These are phyloP conservation scores for Micrasema minimum DNA, from an alignment of 1,140 invertebrate species.

Conservation along the genomic window DNA sequence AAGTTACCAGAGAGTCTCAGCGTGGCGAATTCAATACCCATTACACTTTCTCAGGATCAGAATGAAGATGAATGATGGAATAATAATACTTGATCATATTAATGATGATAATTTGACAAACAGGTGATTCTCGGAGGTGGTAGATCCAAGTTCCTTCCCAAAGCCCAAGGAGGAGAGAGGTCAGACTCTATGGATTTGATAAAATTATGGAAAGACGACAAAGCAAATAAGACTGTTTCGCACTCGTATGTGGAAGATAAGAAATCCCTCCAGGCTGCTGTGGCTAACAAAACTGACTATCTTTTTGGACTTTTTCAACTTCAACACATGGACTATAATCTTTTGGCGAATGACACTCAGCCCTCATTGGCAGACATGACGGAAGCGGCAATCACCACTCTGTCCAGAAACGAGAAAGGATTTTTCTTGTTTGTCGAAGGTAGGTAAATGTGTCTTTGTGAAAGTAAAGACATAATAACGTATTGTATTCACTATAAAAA, in stretches of 20 bases:
- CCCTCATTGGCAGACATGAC: conserved; percentile 85
- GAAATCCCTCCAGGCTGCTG: conserved; percentile 57
- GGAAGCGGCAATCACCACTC: conserved; percentile 77
- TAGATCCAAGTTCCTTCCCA: conserved; percentile 58
- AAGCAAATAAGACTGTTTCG: conserved; percentile 56
- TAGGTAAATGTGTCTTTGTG: no score
- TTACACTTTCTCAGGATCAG: no score
- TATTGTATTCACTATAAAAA: no score
- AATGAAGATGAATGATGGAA: no score
- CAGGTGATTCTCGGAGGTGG: conserved; percentile 68
- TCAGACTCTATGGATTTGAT: conserved; percentile 59
- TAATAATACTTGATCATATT: no score
- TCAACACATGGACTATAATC: conserved; percentile 68
- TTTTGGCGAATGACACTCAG: conserved; percentile 66
- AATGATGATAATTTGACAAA: no score
- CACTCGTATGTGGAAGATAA: conserved; percentile 53
- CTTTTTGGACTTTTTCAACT: conserved; percentile 70
- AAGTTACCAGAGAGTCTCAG: no score
- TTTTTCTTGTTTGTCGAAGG: conserved; percentile 79
- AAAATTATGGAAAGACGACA: conserved; percentile 66
- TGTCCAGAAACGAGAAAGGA: conserved; percentile 76
- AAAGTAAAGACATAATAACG: no score
- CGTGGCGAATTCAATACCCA: no score
- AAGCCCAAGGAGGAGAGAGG: conserved; percentile 65
- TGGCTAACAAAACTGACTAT: conserved; percentile 56